Percentiles rank a stretch among this genome's conserved stretches.
These are phyloP conservation scores for Galagoides demidoff DNA, from an alignment of 2,797 vertebrate genomes.

Conservation along the genomic window DNA sequence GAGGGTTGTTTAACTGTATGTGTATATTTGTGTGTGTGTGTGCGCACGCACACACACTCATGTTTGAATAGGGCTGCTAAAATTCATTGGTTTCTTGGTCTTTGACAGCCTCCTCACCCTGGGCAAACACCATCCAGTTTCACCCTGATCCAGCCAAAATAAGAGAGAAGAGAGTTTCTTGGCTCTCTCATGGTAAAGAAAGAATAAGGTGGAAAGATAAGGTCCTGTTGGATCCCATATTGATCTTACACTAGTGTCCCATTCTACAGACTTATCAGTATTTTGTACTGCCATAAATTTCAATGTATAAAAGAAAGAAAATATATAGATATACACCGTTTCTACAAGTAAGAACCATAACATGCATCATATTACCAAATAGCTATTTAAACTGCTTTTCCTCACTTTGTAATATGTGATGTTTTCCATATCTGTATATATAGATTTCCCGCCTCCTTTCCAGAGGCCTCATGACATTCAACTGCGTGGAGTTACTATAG, in stretches of 20 bases:
- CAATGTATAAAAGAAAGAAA: not conserved
- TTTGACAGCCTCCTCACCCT: not conserved
- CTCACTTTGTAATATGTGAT: constrained; percentile 12
- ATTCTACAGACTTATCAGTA: not conserved
- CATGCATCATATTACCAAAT: not conserved
- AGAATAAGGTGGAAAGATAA: not conserved
- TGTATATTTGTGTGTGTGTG: not conserved
- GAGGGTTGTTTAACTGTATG: not conserved
- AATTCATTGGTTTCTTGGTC: not conserved
- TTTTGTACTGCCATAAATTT: constrained; percentile 39
- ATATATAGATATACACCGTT: not conserved
- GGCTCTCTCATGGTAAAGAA: not conserved
- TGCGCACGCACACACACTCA: not conserved
- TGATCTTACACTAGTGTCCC: not conserved
- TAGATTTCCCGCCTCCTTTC: not conserved
- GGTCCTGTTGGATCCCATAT: not conserved
- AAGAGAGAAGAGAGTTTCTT: constrained; percentile 18
- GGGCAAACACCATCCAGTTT: not conserved
- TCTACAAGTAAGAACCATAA: constrained; percentile 1
- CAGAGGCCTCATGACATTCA: not conserved
- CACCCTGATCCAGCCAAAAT: not conserved
- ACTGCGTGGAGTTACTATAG: constrained; percentile 29
- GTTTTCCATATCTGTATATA: constrained; percentile 16
- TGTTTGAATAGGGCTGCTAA: not conserved
- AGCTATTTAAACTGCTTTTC: not conserved